Base-by-base conservation (phyloP, 2,888 invertebrate genomes). In the Spatulosminthurus flaviceps region DNA sequence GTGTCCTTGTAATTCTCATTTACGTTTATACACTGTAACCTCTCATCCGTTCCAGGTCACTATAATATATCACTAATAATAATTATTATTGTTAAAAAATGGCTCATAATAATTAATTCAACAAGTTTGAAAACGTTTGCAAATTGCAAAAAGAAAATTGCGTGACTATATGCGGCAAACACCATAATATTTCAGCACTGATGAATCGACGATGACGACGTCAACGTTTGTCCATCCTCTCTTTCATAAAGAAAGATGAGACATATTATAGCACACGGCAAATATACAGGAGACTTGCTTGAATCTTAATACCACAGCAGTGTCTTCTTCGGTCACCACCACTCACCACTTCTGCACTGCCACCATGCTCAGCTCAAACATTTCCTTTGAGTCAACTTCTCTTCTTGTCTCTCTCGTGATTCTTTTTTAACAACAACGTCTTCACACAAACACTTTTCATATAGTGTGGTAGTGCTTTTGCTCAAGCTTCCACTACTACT, bases 321-420 rank as follows among this genome's bases (percentile, higher is more conserved):
- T 51, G n/a, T n/a, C n/a, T n/a, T n/a, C 51, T 51, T 51, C 51
- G 51, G 51, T 51, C 51, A 51, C 51, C 51, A 51, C 51, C 9
- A n/a, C n/a, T 41, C 41, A 41, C 41, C 51, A 51, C 51, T 16
- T 11, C 34, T 34, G 5, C 16, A 51, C 51, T 51, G 51, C 51
- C 51, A 51, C 51, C 51, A 51, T 51, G 51, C 51, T n/a, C n/a
- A 51, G 51, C 51, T 19, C 67, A 67, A 67, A 28, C 28, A 7
- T 26, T 28, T 16, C 9, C 28, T 67, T n/a, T 67, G 67, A 67
- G 67, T 67, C 67, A 67, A 67, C 67, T 67, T 51, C 29, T 67
- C n/a, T n/a, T n/a, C n/a, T n/a, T n/a, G n/a, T 28, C 29, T 67
- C 67, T 67, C 29, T 67, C 16, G 67, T 67, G 26, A 51, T 51